Evolutionary conservation across 2,797 vertebrate genomes (phyloP).

Genomic region (Eulemur rubriventer): DNA sequence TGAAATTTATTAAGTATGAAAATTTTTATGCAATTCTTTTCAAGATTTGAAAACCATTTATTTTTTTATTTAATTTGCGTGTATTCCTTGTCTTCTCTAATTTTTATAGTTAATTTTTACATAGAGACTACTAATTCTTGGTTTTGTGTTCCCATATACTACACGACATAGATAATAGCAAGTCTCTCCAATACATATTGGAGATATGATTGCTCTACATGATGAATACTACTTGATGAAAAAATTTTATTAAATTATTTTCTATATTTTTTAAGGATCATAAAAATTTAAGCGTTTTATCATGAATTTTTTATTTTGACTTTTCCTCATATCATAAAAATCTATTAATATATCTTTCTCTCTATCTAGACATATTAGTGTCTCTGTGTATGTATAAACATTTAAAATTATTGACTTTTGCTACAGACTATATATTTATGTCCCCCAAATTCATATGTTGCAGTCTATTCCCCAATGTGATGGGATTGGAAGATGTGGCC

Average conservation of each 20-base stretch:
- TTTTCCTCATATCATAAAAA: background rate
- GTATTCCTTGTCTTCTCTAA: background rate
- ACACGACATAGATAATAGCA: background rate
- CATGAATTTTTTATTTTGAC: background rate
- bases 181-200: background rate
- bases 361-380: background rate
- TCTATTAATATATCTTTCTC: background rate
- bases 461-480: background rate
- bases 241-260: background rate
- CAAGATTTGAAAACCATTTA: background rate
- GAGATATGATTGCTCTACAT: background rate
- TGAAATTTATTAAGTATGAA: background rate
- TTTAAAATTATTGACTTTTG: background rate
- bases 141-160: background rate
- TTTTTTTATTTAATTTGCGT: background rate
- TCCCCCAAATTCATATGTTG: background rate
- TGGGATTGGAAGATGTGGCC: background rate
- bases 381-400: rapidly evolving
- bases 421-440: background rate
- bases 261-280: background rate
- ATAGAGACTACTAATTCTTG: background rate
- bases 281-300: background rate
- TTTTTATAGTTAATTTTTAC: background rate
- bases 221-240: background rate
- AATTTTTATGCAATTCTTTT: background rate